phyloP scores from a whole-genome alignment of 1,140 invertebrate species.

The Argopecten irradians region DNA sequence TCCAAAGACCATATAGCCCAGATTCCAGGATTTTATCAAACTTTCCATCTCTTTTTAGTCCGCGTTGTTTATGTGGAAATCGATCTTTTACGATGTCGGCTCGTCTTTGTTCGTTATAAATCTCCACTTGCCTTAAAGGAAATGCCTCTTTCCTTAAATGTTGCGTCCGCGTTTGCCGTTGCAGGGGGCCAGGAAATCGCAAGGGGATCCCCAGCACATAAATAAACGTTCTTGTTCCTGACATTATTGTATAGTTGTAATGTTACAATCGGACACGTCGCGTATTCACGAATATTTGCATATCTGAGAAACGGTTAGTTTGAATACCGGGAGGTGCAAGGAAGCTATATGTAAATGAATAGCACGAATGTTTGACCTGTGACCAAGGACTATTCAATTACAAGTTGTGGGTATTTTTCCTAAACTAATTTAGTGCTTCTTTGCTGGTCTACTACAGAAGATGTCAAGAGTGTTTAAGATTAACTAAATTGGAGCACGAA shows the following conservation, averaged over 20 bases:
- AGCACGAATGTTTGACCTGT: too few relatives aligned
- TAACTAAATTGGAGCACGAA: too few relatives aligned
- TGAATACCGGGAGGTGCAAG: neutral
- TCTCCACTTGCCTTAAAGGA: neutral
- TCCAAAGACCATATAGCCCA: conserved; percentile 4
- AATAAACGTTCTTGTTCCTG: neutral
- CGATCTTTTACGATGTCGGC: conserved; percentile 6
- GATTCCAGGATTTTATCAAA: conserved; percentile 1
- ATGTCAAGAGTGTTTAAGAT: too few relatives aligned
- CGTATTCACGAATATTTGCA: neutral
- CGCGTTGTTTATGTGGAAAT: conserved; percentile 1
- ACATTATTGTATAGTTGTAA: neutral
- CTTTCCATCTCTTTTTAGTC: conserved; percentile 21
- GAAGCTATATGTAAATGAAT: too few relatives aligned
- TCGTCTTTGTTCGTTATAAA: conserved; percentile 5
- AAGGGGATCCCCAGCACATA: neutral
- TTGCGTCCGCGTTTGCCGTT: neutral
- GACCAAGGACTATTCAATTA: too few relatives aligned
- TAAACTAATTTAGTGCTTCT: too few relatives aligned
- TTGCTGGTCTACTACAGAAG: too few relatives aligned
- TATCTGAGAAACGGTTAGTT: neutral
- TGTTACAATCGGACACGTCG: neutral
- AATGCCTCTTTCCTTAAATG: neutral
- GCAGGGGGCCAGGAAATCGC: conserved; percentile 2
- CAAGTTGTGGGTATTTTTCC: too few relatives aligned